phyloP scores from a whole-genome alignment of 2,797 vertebrate genomes.

The Toxotes lorentzi region DNA sequence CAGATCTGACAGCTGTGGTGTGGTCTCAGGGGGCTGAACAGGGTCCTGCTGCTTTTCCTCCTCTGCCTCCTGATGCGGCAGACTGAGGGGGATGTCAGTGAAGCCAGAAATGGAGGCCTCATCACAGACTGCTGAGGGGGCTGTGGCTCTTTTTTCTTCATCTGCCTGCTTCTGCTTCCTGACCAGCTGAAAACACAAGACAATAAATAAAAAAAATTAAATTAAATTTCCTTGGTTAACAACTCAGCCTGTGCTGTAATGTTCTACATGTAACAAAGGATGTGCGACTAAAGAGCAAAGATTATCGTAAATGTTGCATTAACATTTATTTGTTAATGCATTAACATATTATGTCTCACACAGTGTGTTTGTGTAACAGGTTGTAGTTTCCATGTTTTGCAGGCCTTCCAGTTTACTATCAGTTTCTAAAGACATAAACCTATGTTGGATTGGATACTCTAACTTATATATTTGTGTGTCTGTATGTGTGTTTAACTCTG shows the following conservation, averaged over 20 bases:
- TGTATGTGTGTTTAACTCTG: not conserved
- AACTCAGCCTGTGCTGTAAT: not conserved
- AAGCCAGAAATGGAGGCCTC: constrained; percentile 72
- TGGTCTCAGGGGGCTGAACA: constrained; percentile 26
- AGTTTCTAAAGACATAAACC: not conserved
- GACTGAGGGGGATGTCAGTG: constrained; percentile 82
- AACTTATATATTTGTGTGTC: not conserved
- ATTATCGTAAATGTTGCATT: not conserved
- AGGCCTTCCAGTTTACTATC: not conserved
- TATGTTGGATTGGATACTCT: not conserved
- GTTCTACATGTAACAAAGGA: not conserved
- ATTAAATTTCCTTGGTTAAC: not conserved
- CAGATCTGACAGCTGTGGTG: constrained; percentile 33
- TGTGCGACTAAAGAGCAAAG: not conserved
- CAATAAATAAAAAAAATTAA: not conserved
- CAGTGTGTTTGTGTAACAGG: not conserved
- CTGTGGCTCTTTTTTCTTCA: constrained; percentile 61
- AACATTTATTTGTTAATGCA: no score
- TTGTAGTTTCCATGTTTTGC: not conserved
- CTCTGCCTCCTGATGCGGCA: constrained; percentile 64
- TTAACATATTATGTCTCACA: no score
- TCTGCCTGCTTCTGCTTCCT: constrained; percentile 78
- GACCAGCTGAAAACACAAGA: constrained; percentile 53
- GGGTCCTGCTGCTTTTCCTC: constrained; percentile 36
- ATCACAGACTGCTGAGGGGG: constrained; percentile 50